Percentiles rank a stretch among this genome's conserved stretches.
phyloP scores from a whole-genome alignment of 2,113 vertebrate genomes.

The Regulus satrapa region DNA sequence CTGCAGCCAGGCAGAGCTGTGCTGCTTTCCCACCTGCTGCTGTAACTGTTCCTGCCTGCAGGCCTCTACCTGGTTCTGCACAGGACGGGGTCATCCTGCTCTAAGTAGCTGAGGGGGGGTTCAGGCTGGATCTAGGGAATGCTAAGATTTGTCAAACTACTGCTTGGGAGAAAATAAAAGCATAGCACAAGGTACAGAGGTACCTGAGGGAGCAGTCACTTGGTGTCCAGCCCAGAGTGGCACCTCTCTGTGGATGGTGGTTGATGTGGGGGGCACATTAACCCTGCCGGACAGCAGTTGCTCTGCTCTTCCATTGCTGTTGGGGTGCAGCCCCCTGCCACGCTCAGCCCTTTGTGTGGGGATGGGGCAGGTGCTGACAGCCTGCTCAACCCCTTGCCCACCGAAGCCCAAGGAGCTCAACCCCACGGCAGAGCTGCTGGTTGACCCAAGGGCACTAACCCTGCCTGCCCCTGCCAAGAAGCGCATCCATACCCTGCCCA shows the following conservation, averaged over 20 bases:
- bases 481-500: neutral
- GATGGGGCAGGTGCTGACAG: neutral
- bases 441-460: neutral
- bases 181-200: neutral
- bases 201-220: neutral
- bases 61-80: neutral
- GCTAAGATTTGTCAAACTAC: neutral
- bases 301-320: neutral
- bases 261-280: neutral
- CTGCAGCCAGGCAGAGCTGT: neutral
- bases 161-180: conserved; percentile 35
- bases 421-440: conserved; percentile 57
- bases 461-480: neutral
- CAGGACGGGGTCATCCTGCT: neutral
- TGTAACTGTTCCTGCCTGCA: rapidly evolving
- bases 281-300: neutral
- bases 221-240: neutral
- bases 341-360: neutral
- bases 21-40: neutral
- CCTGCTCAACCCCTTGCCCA: neutral
- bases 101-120: neutral
- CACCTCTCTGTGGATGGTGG: neutral
- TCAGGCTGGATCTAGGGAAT: neutral
- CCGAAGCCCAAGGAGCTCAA: conserved; percentile 70
- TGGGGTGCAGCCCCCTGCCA: neutral